A percentile compares a stretch with the other conserved stretches of the same genome.
phyloP scores from a whole-genome alignment of 2,888 invertebrate genomes.

The Spisula solida region DNA sequence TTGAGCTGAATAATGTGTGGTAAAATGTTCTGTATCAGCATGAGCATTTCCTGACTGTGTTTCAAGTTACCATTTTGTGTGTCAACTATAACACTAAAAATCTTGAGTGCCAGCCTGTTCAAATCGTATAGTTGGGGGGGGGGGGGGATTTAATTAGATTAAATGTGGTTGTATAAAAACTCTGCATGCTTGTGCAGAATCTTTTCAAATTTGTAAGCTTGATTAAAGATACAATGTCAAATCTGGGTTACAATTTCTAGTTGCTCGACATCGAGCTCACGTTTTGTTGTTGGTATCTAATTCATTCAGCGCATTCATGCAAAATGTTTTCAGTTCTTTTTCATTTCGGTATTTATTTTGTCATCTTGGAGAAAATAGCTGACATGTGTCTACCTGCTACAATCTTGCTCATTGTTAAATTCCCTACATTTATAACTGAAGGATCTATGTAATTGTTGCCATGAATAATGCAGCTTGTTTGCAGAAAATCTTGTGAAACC shows the following conservation, averaged over 20 bases:
- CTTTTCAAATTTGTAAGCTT: too few relatives aligned
- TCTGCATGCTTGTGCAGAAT: too few relatives aligned
- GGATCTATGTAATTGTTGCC: background rate
- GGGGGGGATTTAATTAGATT: too few relatives aligned
- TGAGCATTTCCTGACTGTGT: conserved; percentile 2
- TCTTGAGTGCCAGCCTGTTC: background rate
- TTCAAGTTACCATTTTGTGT: background rate
- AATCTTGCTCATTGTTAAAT: background rate
- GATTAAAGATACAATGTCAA: too few relatives aligned
- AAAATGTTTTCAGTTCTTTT: background rate
- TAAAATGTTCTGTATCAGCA: background rate
- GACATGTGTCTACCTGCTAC: background rate
- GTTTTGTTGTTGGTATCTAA: background rate
- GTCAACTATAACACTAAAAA: background rate
- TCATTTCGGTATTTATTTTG: conserved; percentile 3
- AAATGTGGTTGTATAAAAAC: too few relatives aligned
- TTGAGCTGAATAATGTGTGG: background rate
- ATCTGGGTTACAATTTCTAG: background rate
- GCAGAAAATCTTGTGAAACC: background rate
- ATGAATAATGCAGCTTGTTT: background rate
- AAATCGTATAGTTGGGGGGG: background rate
- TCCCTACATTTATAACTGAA: background rate
- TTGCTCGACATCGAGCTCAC: background rate
- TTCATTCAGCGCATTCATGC: background rate
- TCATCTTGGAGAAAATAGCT: background rate